A percentile compares a stretch with the other conserved stretches of the same genome.
Evolutionary conservation across 2,797 vertebrate species (phyloP).

Genomic region (Echeneis naucrates): DNA sequence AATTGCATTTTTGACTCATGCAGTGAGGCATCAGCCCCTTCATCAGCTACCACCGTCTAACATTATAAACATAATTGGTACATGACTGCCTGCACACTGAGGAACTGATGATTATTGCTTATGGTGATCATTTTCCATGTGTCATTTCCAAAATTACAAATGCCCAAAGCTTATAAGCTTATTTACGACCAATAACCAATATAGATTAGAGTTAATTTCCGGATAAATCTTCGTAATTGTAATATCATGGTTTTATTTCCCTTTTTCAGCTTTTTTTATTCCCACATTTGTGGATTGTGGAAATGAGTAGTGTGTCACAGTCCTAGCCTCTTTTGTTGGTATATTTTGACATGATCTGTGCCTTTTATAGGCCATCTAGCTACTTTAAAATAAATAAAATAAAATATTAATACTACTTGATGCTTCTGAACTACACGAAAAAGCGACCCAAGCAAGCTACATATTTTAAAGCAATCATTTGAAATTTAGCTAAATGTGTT

Average conservation of each 20-base stretch:
- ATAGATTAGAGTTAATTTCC: slow-evolving; percentile 1
- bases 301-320: not conserved
- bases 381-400: not conserved
- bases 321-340: not conserved
- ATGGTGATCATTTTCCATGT: slow-evolving; percentile 27
- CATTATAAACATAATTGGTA: slow-evolving; percentile 38
- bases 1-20: slow-evolving; percentile 6
- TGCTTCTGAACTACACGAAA: not conserved
- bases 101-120: slow-evolving; percentile 34
- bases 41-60: slow-evolving; percentile 24
- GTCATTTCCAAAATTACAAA: slow-evolving; percentile 22
- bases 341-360: not conserved
- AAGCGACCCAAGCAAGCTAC: not conserved
- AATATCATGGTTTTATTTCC: not conserved
- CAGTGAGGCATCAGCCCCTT: slow-evolving; percentile 20
- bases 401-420: not conserved
- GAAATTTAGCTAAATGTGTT: not conserved
- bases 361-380: not conserved
- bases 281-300: not conserved
- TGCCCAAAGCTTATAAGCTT: not conserved
- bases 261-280: not conserved
- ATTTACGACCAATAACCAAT: slow-evolving; percentile 16
- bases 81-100: slow-evolving; percentile 30
- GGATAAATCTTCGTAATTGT: not conserved
- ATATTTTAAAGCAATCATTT: not conserved